Base-by-base conservation (phyloP, 1,140 invertebrate species). In the Stegodyphus mimosarum region DNA sequence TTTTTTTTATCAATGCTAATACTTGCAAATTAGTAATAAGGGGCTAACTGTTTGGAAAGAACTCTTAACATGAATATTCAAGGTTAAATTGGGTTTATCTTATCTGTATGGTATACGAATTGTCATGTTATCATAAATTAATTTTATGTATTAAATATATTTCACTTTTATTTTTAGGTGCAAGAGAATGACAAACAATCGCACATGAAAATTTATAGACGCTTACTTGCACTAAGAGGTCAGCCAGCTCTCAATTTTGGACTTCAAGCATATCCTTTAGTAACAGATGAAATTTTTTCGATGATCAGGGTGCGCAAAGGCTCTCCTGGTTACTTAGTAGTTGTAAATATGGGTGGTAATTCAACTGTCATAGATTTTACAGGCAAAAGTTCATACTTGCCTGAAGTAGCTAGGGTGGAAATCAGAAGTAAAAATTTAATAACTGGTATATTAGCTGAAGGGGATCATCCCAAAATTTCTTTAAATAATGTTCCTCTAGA, bases 271-370 rank as follows among this genome's bases (percentile, higher is more conserved):
- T 87, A 88, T 76, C 77, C 83, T 5, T 60, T 87, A 0, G 81
- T 90, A 88, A 87, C 70, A 6, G 70, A 88, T 9, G 88, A 88
- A 7, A 80, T 80, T 33, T 79, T 88, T 33, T 83, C 86, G 1
- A 74, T 88, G 81, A 71, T 85, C 80, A 94, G 94, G 90, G 90
- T 94, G 72, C 93, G 93, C 87, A 92, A 92, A 88, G 94, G 94
- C 53, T 93, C 93, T 89, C 94, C 94, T 7, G 94, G 94, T 10
- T 93, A 92, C 88, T 89, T 95, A 74, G 93, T 95, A 2, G 92
- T 92, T 11, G 11, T 84, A 48, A 88, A 88, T 55, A 33, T 84
- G 55, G 60, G 86, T 7, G 9, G 6, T 9, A 71, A 84, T 55
- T 50, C 75, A 15, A 79, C 55, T 60, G 48, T 60, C 17, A 7